Base-by-base conservation (phyloP, 2,888 invertebrate species). In the Anagyrus pseudococci region DNA sequence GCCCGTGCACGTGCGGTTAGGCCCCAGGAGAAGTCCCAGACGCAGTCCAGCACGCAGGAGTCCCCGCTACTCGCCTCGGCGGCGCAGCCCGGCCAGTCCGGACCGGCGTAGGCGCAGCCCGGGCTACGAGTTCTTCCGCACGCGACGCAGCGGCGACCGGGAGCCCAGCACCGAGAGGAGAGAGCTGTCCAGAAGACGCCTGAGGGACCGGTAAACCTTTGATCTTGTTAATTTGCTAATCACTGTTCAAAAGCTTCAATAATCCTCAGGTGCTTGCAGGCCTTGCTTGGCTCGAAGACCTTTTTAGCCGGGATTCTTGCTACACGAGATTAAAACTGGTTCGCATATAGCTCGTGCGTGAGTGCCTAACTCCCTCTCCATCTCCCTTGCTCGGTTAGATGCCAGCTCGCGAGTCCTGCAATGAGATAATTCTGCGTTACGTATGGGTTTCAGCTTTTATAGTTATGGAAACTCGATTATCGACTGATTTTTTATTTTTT, bases 201-300 rank as follows among this genome's bases (percentile, higher is more conserved):
- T 68, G 43, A 71, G 73, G 7, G 78, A 79, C 72, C 78, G 80
- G 80, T 80, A 71, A 79, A 76, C 59, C 67, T 63, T 15, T 15
- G 52, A 23, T 40, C 47, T 43, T 48, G 48, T 37, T 46, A 29
- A 3, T 55, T 17, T 47, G 41, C 19, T 8, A 20, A 37, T 44
- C 23, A 43, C 46, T 61, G 64, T 33, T 65, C 54, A 61, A 61
- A 58, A 40, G 55, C n/a, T 58, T 56, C 41, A 49, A n/a, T n/a
- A n/a, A n/a, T n/a, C n/a, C n/a, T n/a, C n/a, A n/a, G n/a, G n/a
- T n/a, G n/a, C n/a, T n/a, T n/a, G n/a, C n/a, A n/a, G n/a, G n/a
- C n/a, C n/a, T n/a, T n/a, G n/a, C n/a, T n/a, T n/a, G n/a, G n/a
- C n/a, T n/a, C n/a, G n/a, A n/a, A n/a, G n/a, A n/a, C n/a, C n/a